Evolutionary conservation across 1,140 invertebrate species (phyloP), one percentile per base, ranked within the genome.

Genomic region (Lerema accius): DNA sequence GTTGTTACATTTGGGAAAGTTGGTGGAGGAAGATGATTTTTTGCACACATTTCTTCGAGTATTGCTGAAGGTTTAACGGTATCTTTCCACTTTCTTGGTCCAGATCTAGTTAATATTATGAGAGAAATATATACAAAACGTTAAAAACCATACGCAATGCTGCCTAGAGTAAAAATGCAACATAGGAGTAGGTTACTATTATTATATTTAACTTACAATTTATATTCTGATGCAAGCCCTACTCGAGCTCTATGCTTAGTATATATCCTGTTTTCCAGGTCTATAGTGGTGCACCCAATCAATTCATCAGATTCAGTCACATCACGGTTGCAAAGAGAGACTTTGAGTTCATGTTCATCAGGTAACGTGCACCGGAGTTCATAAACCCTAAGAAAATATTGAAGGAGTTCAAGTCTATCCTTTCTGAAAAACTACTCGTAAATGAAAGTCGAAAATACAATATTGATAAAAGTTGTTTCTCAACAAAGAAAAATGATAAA

Each of bases 181-280:
- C n/a, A n/a, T n/a, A n/a, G n/a, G n/a, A n/a, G n/a, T n/a, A 43
- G 23, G 19, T 43, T 39, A 50, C 13, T 59, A 42, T 26, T n/a
- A 23, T 49, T 50, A 17, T 40, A n/a, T 17, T 14, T 62, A 19
- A 45, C 73, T 76, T 66, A 95, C 94, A 88, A 76, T 61, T 94
- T 93, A 82, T 96, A 98, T 76, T 93, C 93, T 13, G 90, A 90
- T 0, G 95, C 76, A 11, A 98, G 85, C 0, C 97, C 97, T 78
- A 96, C 96, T 4, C 92, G 92, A 0, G 95, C 96, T 40, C 96
- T 91, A 77, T 98, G 95, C 69, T 92, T 93, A 7, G 94, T 95
- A 76, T 96, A 97, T 80, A 95, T 96, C 62, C 97, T 93, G 86
- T 97, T 96, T 90, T 98, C 97, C 15, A 98, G 89, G 80, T 98